phyloP scores from a whole-genome alignment of 1,140 invertebrate genomes.

The Andricus grossulariae region DNA sequence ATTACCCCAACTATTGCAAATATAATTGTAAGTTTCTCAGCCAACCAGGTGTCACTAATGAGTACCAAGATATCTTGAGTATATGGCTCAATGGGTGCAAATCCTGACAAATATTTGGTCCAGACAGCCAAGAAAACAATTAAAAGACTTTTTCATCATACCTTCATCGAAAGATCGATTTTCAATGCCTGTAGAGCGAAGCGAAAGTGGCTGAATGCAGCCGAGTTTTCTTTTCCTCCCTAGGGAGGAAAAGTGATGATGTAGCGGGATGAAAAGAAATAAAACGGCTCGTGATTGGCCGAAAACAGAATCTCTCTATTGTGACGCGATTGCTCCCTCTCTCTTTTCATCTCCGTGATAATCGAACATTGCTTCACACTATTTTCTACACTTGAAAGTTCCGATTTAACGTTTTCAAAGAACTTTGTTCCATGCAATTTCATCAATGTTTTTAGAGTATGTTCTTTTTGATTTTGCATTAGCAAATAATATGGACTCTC shows the following conservation, averaged over 20 bases:
- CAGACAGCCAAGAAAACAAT: not conserved
- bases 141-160: not conserved
- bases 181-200: too few relatives aligned
- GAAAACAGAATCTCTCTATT: too few relatives aligned
- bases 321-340: too few relatives aligned
- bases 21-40: not conserved
- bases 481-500: slow-evolving; percentile 3
- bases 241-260: too few relatives aligned
- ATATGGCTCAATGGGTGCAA: not conserved
- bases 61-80: not conserved
- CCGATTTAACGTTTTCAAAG: not conserved
- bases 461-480: not conserved
- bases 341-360: too few relatives aligned
- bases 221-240: too few relatives aligned
- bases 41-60: not conserved
- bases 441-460: not conserved
- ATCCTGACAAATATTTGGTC: slow-evolving; percentile 2
- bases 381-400: not conserved
- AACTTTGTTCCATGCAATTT: not conserved
- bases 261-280: too few relatives aligned
- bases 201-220: too few relatives aligned
- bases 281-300: too few relatives aligned
- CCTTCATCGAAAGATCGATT: too few relatives aligned
- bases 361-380: not conserved
- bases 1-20: not conserved